Evolutionary conservation across 2,113 vertebrate genomes (phyloP).

Genomic region (Antechinus flavipes): DNA sequence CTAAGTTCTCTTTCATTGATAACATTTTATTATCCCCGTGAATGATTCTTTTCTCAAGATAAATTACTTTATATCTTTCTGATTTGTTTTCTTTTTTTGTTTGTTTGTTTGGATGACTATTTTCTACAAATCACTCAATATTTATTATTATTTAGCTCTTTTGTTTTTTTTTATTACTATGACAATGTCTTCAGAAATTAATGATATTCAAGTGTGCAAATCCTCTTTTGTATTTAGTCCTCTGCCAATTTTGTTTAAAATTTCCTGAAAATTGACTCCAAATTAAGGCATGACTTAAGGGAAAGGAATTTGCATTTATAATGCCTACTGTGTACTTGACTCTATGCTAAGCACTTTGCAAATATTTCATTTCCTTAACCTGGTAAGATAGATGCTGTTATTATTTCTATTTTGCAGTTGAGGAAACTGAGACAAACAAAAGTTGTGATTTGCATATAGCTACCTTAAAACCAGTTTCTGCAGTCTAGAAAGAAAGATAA

Average conservation of each 20-base stretch:
- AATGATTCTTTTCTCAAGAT: background rate
- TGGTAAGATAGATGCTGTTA: background rate
- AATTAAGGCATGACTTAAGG: background rate
- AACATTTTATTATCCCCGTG: background rate
- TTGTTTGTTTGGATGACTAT: background rate
- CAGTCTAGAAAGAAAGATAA: constrained; percentile 5
- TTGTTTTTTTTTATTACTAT: background rate
- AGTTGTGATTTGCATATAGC: background rate
- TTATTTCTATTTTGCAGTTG: background rate
- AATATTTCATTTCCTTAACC: background rate
- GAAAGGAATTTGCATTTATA: background rate
- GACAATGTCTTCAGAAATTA: background rate
- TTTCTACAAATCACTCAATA: background rate
- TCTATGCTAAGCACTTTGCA: background rate
- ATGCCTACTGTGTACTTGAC: background rate
- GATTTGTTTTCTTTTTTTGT: background rate
- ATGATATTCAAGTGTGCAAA: background rate
- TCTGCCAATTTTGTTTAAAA: background rate
- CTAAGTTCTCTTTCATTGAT: background rate
- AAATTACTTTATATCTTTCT: background rate
- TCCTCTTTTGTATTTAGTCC: background rate
- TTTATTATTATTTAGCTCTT: background rate
- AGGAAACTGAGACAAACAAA: background rate
- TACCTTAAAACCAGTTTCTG: background rate
- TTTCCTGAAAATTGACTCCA: background rate